Conservation (phyloP, 2,113 vertebrate species). For the Channa maculata region DNA sequence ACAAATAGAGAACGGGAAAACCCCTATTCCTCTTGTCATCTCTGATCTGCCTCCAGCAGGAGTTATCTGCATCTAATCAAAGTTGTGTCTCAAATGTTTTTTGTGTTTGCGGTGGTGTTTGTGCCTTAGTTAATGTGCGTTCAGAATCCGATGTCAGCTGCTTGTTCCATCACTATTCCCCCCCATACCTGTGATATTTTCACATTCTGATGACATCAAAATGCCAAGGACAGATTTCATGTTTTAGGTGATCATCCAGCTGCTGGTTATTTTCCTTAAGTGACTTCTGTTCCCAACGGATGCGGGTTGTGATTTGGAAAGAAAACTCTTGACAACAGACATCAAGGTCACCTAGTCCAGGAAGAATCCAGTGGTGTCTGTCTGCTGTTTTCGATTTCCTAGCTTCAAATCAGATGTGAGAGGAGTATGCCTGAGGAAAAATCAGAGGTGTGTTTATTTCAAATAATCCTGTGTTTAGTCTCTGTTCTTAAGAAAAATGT, state of each 20-base stretch:
- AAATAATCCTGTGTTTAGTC: not conserved
- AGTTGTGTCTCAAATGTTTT: no score
- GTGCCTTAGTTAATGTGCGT: slow-evolving; percentile 12
- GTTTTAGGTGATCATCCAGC: slow-evolving; percentile 9
- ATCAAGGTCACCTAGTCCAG: slow-evolving; percentile 3
- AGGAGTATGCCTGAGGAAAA: slow-evolving; percentile 12
- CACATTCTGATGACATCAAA: not conserved
- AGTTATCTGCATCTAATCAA: slow-evolving; percentile 48
- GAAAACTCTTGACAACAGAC: slow-evolving; percentile 5
- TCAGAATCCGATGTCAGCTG: slow-evolving; percentile 11
- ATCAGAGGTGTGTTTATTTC: slow-evolving; percentile 25
- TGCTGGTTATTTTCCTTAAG: slow-evolving; percentile 25
- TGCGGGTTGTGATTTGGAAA: not conserved
- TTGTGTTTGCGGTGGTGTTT: not conserved
- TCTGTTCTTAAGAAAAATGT: not conserved
- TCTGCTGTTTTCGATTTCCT: slow-evolving; percentile 26
- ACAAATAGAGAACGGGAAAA: slow-evolving; percentile 41
- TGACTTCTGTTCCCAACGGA: slow-evolving; percentile 17
- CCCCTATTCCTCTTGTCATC: slow-evolving; percentile 15
- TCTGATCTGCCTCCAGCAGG: slow-evolving; percentile 38
- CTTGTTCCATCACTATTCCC: not conserved
- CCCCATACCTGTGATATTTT: not conserved
- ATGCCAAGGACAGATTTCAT: slow-evolving; percentile 43
- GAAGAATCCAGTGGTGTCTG: slow-evolving; percentile 10
- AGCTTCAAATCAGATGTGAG: slow-evolving; percentile 34